Percentiles rank a stretch among this genome's conserved stretches.
These are phyloP conservation scores for Pygoscelis adeliae DNA, from an alignment of 2,113 vertebrate species.

Conservation along the genomic window DNA sequence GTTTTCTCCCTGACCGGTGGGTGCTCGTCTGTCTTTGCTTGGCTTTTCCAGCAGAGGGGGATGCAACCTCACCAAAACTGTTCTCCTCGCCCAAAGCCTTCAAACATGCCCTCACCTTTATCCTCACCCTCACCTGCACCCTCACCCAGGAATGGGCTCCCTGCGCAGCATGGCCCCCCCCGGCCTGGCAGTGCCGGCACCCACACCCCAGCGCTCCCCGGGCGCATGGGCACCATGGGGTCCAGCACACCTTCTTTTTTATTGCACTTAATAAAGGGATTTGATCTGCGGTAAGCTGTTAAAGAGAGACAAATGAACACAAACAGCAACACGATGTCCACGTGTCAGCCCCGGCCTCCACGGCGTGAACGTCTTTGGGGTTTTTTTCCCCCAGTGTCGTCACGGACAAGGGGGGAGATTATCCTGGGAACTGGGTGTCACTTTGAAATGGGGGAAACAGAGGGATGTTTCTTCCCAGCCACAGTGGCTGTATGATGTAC, in stretches of 20 bases:
- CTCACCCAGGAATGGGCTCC: not conserved
- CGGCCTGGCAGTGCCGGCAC: not conserved
- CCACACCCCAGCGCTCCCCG: not conserved
- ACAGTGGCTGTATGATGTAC: not conserved
- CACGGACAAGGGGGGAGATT: not conserved
- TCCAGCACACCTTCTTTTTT: not conserved
- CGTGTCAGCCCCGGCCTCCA: not conserved
- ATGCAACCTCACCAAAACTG: constrained; percentile 11
- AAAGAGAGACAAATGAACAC: not conserved
- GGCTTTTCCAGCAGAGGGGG: constrained; percentile 69
- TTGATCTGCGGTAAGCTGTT: not conserved
- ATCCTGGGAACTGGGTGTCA: not conserved
- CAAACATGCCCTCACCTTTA: not conserved
- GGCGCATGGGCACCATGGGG: not conserved
- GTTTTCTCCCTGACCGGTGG: not conserved
- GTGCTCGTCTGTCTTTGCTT: not conserved
- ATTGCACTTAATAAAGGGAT: not conserved
- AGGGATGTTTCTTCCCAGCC: not conserved
- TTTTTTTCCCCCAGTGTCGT: no score
- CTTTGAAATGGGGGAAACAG: not conserved
- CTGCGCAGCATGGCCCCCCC: not conserved
- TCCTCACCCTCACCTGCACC: not conserved
- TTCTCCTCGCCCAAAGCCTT: not conserved
- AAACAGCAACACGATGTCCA: accelerated
- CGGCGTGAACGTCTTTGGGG: accelerated